Conservation (phyloP, 2,797 vertebrate species). For the Zalophus californianus region DNA sequence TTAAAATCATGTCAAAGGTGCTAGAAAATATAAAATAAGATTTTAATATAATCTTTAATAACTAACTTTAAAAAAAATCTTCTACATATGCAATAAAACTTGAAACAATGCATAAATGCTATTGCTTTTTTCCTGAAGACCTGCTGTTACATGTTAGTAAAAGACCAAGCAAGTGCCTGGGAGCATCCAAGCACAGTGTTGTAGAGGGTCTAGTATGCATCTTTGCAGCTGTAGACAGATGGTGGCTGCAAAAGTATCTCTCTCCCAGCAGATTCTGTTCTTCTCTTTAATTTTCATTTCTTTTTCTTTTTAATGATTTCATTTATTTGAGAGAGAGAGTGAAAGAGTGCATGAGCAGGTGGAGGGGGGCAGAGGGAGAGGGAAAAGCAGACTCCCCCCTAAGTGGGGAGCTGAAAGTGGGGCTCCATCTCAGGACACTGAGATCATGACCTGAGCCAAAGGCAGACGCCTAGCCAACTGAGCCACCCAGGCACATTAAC, state of each 20-base stretch:
- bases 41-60: background rate
- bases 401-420: background rate
- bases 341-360: background rate
- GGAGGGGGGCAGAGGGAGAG: background rate
- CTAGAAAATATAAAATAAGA: background rate
- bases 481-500: background rate
- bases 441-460: background rate
- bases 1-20: background rate
- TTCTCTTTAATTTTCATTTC: background rate
- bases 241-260: background rate
- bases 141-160: background rate
- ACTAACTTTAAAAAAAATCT: background rate
- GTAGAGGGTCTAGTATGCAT: background rate
- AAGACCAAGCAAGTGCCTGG: background rate
- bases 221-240: background rate
- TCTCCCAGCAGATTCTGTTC: background rate
- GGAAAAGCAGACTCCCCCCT: background rate
- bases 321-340: background rate
- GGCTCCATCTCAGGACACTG: background rate
- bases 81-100: background rate
- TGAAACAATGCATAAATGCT: background rate
- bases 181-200: background rate
- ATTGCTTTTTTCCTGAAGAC: background rate
- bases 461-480: too few relatives aligned
- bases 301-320: background rate